Base-by-base conservation (phyloP, 1,140 invertebrate species). In the Cyclina sinensis region DNA sequence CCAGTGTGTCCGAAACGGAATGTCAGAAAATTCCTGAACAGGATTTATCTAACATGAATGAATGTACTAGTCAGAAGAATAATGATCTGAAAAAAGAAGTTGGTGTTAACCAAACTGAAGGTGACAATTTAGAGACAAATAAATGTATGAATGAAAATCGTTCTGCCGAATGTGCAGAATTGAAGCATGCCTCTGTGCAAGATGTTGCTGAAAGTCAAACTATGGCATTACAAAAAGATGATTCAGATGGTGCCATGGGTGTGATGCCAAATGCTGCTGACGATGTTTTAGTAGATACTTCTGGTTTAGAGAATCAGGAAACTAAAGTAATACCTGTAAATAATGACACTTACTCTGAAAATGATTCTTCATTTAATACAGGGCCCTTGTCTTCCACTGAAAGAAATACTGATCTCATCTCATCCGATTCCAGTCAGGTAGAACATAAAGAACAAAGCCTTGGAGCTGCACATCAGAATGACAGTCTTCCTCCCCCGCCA, bases 301-400 rank as follows among this genome's bases (percentile, higher is more conserved):
- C 32, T 70, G 0, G 14, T 11, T 14, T 21, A 39, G 32, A 37
- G 35, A 70, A 12, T 18, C 65, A 35, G 14, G 32, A 37, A 14
- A 35, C 4, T 5, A 37, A 14, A 3, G 65, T 37, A 35, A 3
- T 16, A 27, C 5, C 30, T 24, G 59, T 30, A 65, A 27, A 65
- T 30, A 35, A 30, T 14, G 7, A 54, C 5, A 54, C 51, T 54
- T 54, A 54, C 30, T 21, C 59, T 65, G 59, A 65, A 30, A 30
- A 24, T 65, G 24, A 4, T n/a, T 4, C 59, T 65, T 37, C 65
- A 7, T 37, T 70, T 16, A 70, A 70, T 18, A 30, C 57, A 48
- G 39, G 37, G 32, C 35, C 43, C 46, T 62, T 73, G 82, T 84
- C 82, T 84, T 84, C 82, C 82, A 74, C 27, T 46, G 82, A 74